phyloP scores from a whole-genome alignment of 2,113 vertebrate genomes.

The Butorides virescens region DNA sequence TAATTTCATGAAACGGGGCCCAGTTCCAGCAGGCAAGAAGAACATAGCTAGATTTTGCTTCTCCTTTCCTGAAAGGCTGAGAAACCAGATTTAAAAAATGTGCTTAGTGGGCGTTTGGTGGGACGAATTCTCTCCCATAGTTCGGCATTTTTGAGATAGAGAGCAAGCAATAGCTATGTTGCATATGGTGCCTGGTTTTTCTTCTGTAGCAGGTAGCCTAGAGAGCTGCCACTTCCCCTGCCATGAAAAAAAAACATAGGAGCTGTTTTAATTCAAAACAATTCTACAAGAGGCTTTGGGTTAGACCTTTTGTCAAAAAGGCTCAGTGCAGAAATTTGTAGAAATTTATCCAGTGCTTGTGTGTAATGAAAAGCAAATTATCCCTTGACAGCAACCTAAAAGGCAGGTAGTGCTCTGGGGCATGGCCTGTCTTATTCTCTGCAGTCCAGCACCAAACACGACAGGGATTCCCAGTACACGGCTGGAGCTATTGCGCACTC shows the following conservation, averaged over 20 bases:
- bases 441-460: neutral
- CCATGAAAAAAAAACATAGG: neutral
- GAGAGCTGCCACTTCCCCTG: neutral
- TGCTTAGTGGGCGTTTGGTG: conserved; percentile 71
- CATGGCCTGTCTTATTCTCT: neutral
- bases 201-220: conserved; percentile 1
- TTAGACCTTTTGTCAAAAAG: neutral
- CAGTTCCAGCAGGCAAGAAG: conserved; percentile 64
- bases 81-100: conserved; percentile 73
- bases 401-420: neutral
- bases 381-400: neutral
- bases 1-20: conserved; percentile 64
- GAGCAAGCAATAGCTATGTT: neutral
- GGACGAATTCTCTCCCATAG: conserved; percentile 64
- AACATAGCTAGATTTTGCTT: conserved; percentile 60
- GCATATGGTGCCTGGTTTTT: conserved; percentile 53
- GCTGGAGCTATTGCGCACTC: neutral
- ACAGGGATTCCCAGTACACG: neutral
- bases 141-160: conserved; percentile 46
- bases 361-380: neutral
- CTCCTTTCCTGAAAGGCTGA: conserved; percentile 73
- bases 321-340: neutral
- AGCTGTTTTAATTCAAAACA: neutral
- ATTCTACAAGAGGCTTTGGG: neutral
- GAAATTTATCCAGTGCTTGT: neutral